Conservation (phyloP, 2,113 vertebrate genomes). For the Silurus asotus region DNA sequence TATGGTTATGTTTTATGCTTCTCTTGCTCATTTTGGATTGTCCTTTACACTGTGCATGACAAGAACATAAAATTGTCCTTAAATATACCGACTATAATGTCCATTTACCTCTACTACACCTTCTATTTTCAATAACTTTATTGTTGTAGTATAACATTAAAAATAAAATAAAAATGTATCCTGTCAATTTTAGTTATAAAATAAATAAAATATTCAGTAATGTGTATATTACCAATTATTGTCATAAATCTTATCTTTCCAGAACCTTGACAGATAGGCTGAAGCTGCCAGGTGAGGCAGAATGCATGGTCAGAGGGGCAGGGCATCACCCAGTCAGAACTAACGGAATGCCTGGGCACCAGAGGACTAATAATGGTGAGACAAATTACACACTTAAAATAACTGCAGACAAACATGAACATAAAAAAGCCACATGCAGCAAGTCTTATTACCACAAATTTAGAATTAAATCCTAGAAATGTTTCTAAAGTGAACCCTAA, state of each 20-base stretch:
- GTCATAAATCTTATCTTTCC: constrained; percentile 34
- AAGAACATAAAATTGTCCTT: background rate
- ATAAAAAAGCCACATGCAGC: background rate
- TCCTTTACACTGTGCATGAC: background rate
- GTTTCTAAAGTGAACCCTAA: background rate
- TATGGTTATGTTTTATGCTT: background rate
- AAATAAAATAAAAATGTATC: background rate
- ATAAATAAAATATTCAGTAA: background rate
- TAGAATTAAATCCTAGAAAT: background rate
- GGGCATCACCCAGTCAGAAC: constrained; percentile 72
- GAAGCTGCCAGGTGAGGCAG: constrained; percentile 74
- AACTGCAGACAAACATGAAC: background rate
- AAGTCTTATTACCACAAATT: background rate
- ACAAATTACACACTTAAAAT: background rate
- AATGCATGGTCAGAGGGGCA: constrained; percentile 65
- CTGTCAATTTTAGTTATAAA: background rate
- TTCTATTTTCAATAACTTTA: too few species aligned
- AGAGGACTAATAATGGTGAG: constrained; percentile 74
- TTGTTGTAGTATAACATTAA: background rate
- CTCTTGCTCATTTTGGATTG: background rate
- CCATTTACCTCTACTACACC: background rate
- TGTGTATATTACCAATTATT: background rate
- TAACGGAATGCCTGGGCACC: constrained; percentile 72
- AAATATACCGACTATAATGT: background rate
- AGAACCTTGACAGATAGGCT: constrained; percentile 74